Evolutionary conservation across 2,797 vertebrate genomes (phyloP).

Genomic region (Neostethus bicornis): DNA sequence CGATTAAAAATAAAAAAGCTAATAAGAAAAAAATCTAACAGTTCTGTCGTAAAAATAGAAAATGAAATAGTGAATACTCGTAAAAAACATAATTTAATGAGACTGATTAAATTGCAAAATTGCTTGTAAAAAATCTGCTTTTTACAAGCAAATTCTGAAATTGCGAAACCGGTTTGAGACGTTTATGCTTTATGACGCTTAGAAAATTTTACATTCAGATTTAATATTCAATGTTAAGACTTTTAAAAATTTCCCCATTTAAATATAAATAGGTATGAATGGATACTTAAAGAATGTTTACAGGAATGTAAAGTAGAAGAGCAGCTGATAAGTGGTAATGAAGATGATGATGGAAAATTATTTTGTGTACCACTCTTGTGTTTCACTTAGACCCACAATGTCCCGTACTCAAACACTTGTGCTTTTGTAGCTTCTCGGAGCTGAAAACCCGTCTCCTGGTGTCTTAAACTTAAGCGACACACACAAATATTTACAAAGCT

Average conservation of each 20-base stretch:
- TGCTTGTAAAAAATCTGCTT: too few relatives aligned
- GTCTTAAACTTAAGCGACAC: background rate
- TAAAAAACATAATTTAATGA: too few relatives aligned
- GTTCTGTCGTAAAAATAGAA: too few relatives aligned
- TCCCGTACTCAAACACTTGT: background rate
- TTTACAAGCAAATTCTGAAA: too few relatives aligned
- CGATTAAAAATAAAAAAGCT: too few relatives aligned
- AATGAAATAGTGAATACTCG: too few relatives aligned
- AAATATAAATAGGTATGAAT: background rate
- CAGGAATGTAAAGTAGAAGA: background rate
- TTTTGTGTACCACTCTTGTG: background rate
- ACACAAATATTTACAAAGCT: background rate
- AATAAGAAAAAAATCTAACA: too few relatives aligned
- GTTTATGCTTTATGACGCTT: too few relatives aligned
- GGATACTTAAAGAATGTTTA: background rate
- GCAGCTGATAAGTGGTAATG: background rate
- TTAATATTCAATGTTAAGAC: background rate
- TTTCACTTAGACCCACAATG: background rate
- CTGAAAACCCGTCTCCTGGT: background rate
- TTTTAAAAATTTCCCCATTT: background rate
- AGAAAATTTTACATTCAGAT: background rate
- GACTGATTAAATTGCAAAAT: too few relatives aligned
- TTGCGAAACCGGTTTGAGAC: too few relatives aligned
- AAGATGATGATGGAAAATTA: conserved; percentile 3
- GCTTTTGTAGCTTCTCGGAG: background rate